A percentile compares a stretch with the other conserved stretches of the same genome.
phyloP scores from a whole-genome alignment of 2,113 vertebrate genomes.

The Pandion haliaetus region DNA sequence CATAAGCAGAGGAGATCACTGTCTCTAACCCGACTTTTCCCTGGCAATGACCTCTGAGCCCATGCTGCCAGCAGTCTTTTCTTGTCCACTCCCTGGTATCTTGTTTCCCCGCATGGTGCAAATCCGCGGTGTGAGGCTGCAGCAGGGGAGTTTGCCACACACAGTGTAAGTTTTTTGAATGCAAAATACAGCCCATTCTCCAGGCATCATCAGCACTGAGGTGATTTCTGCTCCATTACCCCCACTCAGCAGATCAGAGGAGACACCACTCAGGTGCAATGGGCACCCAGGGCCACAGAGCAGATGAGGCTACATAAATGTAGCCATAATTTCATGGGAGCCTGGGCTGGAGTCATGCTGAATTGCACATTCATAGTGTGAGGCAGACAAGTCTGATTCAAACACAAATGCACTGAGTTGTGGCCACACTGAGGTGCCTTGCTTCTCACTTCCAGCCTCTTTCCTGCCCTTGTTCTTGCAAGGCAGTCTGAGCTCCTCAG shows the following conservation, averaged over 20 bases:
- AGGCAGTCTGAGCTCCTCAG: neutral
- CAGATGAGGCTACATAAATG: neutral
- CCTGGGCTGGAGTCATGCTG: neutral
- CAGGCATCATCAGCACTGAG: neutral
- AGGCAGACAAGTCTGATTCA: neutral
- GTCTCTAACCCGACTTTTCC: neutral
- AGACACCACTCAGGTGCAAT: neutral
- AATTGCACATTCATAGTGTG: neutral
- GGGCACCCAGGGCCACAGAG: rapidly evolving
- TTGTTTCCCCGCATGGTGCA: neutral
- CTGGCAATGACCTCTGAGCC: neutral
- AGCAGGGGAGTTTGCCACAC: neutral
- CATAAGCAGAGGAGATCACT: neutral
- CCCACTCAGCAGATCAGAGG: neutral
- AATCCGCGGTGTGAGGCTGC: neutral
- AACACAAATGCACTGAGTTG: neutral
- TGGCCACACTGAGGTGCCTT: neutral
- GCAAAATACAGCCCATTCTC: neutral
- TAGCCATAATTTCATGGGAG: neutral
- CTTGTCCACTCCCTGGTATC: neutral
- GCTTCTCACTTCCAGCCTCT: neutral
- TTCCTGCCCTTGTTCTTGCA: neutral
- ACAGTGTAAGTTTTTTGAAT: neutral
- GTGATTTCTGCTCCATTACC: neutral
- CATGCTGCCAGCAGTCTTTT: neutral